Evolutionary conservation across 1,140 invertebrate species (phyloP).

Genomic region (Drosophila chauvacae): DNA sequence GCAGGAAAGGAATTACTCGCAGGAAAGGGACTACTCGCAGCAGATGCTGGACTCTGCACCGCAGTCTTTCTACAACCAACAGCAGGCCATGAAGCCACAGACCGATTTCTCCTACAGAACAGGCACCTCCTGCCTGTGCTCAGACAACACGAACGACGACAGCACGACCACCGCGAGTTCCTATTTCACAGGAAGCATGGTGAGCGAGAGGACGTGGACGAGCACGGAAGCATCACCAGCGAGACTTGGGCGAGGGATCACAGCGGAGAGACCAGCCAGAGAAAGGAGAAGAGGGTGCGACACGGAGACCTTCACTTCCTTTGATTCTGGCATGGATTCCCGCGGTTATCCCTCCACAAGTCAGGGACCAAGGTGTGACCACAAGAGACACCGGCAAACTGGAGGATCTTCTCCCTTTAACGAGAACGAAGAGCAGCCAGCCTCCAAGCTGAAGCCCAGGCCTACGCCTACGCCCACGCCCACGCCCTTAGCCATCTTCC

Average conservation of each 20-base stretch:
- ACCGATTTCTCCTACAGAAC: no score
- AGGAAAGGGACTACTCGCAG: not conserved
- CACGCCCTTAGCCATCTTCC: slow-evolving; percentile 16
- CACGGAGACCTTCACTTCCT: not conserved
- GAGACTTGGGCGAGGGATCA: not conserved
- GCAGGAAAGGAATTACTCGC: no score
- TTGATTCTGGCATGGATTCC: not conserved
- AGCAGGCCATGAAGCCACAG: not conserved
- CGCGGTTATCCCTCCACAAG: not conserved
- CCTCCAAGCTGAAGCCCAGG: not conserved
- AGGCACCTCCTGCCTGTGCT: not conserved
- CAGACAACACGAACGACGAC: not conserved
- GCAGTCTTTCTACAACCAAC: not conserved
- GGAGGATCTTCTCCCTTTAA: not conserved
- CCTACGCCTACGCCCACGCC: no score
- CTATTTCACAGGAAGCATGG: no score
- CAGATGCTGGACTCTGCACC: not conserved
- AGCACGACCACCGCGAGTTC: no score
- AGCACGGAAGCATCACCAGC: not conserved
- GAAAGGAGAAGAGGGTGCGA: not conserved
- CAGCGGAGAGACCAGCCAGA: slow-evolving; percentile 1
- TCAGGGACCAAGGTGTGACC: not conserved
- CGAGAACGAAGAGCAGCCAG: not conserved
- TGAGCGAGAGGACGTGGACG: not conserved
- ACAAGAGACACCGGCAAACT: not conserved